Evolutionary conservation across 2,797 vertebrate species (phyloP).

Genomic region (Luscinia megarhynchos): DNA sequence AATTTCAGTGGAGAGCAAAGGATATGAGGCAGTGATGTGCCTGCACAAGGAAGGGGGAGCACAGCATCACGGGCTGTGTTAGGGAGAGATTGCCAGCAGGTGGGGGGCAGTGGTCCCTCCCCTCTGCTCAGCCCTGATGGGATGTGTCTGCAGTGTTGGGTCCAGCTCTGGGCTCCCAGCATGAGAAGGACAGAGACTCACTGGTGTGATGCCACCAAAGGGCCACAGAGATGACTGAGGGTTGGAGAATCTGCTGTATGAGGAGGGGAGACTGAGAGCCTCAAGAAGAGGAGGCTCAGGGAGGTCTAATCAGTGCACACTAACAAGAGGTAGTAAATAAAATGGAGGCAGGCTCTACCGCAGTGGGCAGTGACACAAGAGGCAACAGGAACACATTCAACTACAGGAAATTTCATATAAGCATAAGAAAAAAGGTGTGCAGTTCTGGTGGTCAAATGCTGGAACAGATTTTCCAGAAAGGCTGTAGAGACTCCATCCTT

Average conservation of each 20-base stretch:
- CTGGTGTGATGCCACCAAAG: not conserved
- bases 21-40: not conserved
- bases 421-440: not conserved
- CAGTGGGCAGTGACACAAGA: accelerated
- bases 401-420: not conserved
- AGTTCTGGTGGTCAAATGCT: not conserved
- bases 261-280: not conserved
- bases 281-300: not conserved
- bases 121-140: not conserved
- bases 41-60: not conserved
- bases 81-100: not conserved
- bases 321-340: not conserved
- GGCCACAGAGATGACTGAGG: not conserved
- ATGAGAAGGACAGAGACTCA: not conserved
- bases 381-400: not conserved
- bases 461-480: not conserved
- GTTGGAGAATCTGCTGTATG: not conserved
- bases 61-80: not conserved
- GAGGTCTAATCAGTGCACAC: not conserved
- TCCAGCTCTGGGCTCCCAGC: not conserved
- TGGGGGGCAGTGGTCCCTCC: not conserved
- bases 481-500: not conserved
- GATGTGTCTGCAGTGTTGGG: not conserved
- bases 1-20: not conserved
- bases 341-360: not conserved